Evolutionary conservation across 2,888 invertebrate genomes (phyloP), one percentile per base, ranked within the genome.

Genomic region (Dexiosoma caninum): DNA sequence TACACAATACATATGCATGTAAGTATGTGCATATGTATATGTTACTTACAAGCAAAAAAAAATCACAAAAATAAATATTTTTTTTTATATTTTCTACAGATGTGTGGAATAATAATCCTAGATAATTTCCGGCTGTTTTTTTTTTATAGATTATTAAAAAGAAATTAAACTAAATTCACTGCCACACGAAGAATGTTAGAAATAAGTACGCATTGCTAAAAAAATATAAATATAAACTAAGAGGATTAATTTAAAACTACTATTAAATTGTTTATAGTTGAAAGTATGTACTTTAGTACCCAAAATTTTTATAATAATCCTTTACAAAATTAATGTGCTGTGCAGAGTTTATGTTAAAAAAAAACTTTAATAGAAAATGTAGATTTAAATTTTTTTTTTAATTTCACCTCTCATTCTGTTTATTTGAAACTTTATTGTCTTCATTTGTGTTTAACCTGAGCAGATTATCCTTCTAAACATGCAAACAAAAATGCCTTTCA

Each of bases 401-500:
- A 12, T 5, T 9, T 23, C 9, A 3, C 23, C 1, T 9, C n/a
- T 30, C 16, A 19, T n/a, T 40, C 14, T 16, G 21, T 37, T 5
- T 27, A 27, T 27, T 8, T 30, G 27, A n/a, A 21, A 42, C 44
- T 16, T 62, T 2, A 4, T 40, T 42, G 10, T 44, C 8, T 42
- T 14, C 30, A 12, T 46, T 5, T 62, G 7, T 19, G n/a, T n/a
- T n/a, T 35, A 35, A 16, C 27, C 37, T 19, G 37, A 30, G 2
- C 49, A 59, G 72, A 57, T 81, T 77, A 72, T 72, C 69, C 72
- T 70, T 77, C 74, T 19, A 27, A 70, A 42, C 77, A 77, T 64
- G 81, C 81, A 59, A 81, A 70, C 44, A 40, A 23, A 55, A 69
- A 70, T 60, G 55, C 23, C 30, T 62, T 49, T 44, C 16, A 55